Evolutionary conservation across 2,888 invertebrate genomes (phyloP).

Genomic region (Microchrysa polita): DNA sequence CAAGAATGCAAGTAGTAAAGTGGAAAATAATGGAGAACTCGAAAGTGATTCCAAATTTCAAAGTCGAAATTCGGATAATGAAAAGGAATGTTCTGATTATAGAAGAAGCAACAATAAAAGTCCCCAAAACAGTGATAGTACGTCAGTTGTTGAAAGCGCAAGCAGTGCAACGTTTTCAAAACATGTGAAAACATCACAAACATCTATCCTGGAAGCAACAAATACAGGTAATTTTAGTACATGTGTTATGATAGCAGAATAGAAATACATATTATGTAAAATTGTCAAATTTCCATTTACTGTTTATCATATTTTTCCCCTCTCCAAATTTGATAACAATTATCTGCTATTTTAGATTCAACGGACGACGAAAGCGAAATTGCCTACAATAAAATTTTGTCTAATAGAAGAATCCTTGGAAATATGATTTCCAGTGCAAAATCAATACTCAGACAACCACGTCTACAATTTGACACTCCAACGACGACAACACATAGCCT

Average conservation of each 20-base stretch:
- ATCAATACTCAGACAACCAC: slow-evolving; percentile 61
- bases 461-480: slow-evolving; percentile 59
- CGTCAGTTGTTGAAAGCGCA: slow-evolving; percentile 47
- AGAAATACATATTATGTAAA: too few species aligned
- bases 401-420: slow-evolving; percentile 43
- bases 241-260: too few species aligned
- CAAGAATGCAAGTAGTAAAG: slow-evolving; percentile 12
- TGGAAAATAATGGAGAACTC: slow-evolving; percentile 52
- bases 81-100: too few species aligned
- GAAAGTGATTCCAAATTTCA: slow-evolving; percentile 40
- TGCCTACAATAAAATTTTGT: slow-evolving; percentile 19
- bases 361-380: slow-evolving; percentile 46
- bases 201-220: slow-evolving; percentile 44
- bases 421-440: slow-evolving; percentile 48
- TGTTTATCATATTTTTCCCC: too few species aligned
- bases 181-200: slow-evolving; percentile 46
- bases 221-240: slow-evolving; percentile 44
- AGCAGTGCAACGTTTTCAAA: slow-evolving; percentile 50
- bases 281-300: too few species aligned
- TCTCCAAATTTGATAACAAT: too few species aligned
- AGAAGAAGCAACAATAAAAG: too few species aligned
- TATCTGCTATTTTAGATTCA: slow-evolving; percentile 36
- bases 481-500: slow-evolving; percentile 41
- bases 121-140: slow-evolving; percentile 21
- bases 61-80: slow-evolving; percentile 3